Conservation (phyloP, 2,797 vertebrate genomes). For the Arnoldichthys spilopterus region DNA sequence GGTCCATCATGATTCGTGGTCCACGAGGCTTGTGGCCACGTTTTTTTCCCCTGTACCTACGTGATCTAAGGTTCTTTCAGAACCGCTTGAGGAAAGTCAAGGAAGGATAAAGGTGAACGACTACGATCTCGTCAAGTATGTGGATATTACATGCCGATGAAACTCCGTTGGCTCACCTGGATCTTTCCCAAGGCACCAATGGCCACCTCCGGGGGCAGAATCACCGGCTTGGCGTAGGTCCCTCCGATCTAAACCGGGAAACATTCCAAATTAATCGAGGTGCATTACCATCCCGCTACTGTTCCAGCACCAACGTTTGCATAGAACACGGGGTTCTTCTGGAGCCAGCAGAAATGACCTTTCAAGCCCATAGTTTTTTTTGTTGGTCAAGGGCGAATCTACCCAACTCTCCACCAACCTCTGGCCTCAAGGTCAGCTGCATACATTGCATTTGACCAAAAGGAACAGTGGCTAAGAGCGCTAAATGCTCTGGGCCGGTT, state of each 20-base stretch:
- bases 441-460: background rate
- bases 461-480: background rate
- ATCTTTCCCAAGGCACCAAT: constrained; percentile 94
- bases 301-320: no score
- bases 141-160: constrained; percentile 29
- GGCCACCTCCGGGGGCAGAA: constrained; percentile 94
- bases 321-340: background rate
- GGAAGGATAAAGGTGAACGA: no score
- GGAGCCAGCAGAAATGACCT: background rate
- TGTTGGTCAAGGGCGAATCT: constrained; percentile 1
- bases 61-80: no score
- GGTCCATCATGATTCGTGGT: no score
- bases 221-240: constrained; percentile 92
- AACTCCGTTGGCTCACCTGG: constrained; percentile 76
- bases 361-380: background rate
- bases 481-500: background rate
- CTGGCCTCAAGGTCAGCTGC: constrained; percentile 21
- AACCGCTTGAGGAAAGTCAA: no score
- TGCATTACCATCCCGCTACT: background rate
- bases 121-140: background rate
- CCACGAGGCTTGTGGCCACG: no score
- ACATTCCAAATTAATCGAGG: no score
- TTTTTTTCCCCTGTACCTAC: no score
- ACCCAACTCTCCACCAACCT: constrained; percentile 13
- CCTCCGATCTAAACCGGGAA: constrained; percentile 91